A percentile compares a stretch with the other conserved stretches of the same genome.
phyloP scores from a whole-genome alignment of 2,888 invertebrate genomes.

The Griposia aprilina region DNA sequence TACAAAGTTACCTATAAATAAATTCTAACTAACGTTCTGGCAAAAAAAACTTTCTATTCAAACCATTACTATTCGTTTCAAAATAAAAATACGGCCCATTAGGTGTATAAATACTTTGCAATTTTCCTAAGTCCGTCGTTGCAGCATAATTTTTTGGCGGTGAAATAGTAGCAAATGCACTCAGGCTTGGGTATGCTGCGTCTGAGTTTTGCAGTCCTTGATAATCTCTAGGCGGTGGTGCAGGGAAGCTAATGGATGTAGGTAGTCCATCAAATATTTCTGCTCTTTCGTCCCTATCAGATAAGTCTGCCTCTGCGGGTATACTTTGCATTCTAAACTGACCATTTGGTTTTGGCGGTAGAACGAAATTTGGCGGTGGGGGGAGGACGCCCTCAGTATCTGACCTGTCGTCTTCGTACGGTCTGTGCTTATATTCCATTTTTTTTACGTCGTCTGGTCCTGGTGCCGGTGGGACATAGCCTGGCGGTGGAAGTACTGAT shows the following conservation, averaged over 20 bases:
- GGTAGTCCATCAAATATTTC: constrained; percentile 8
- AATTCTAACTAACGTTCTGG: constrained; percentile 27
- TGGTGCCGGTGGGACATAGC: constrained; percentile 65
- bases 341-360: constrained; percentile 1
- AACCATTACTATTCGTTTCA: constrained; percentile 22
- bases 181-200: constrained; percentile 69
- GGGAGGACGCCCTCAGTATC: neutral
- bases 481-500: constrained; percentile 81
- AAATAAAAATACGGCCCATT: constrained; percentile 61
- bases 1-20: neutral
- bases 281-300: constrained; percentile 11
- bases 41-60: constrained; percentile 39
- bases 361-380: constrained; percentile 7
- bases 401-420: neutral
- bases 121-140: constrained; percentile 10
- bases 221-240: neutral
- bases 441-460: constrained; percentile 15
- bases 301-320: neutral
- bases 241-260: constrained; percentile 3
- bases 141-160: constrained; percentile 76
- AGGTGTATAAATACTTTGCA: constrained; percentile 43
- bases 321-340: constrained; percentile 4
- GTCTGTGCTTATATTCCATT: constrained; percentile 18
- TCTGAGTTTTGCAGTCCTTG: neutral
- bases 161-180: constrained; percentile 77